A percentile compares a stretch with the other conserved stretches of the same genome.
Evolutionary conservation across 2,888 invertebrate genomes (phyloP).

Genomic region (Harpalus rubripes): DNA sequence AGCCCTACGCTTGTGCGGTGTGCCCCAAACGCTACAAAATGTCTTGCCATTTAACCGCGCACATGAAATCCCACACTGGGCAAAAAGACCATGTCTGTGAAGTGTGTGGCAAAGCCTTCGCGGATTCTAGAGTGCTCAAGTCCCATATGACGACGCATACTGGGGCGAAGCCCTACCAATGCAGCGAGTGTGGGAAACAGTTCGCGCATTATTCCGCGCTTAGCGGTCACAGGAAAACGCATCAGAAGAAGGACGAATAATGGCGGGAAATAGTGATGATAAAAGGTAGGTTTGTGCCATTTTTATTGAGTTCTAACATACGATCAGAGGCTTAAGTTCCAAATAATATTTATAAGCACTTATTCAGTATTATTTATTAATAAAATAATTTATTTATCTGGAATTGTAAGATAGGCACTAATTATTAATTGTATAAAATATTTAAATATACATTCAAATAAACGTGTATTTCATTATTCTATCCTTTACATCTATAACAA

Average conservation of each 20-base stretch:
- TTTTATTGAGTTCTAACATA: not conserved
- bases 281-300: not conserved
- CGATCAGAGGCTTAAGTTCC: slow-evolving; percentile 25
- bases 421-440: not conserved
- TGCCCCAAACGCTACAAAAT: slow-evolving; percentile 73
- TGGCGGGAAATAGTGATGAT: not conserved
- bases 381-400: not conserved
- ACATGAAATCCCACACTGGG: slow-evolving; percentile 74
- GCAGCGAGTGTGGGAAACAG: slow-evolving; percentile 67
- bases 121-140: slow-evolving; percentile 69
- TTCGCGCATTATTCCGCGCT: slow-evolving; percentile 70
- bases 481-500: not conserved
- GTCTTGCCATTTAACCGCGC: slow-evolving; percentile 73
- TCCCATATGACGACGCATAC: slow-evolving; percentile 71
- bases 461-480: not conserved
- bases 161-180: slow-evolving; percentile 68
- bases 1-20: slow-evolving; percentile 69
- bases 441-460: slow-evolving; percentile 6
- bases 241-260: slow-evolving; percentile 51
- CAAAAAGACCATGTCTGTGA: slow-evolving; percentile 70
- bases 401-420: not conserved
- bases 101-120: slow-evolving; percentile 70
- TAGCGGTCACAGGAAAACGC: slow-evolving; percentile 70
- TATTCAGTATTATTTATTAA: not conserved
- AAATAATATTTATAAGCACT: slow-evolving; percentile 5